Evolutionary conservation across 2,888 invertebrate species (phyloP).

Genomic region (Drosophila imparisetae): DNA sequence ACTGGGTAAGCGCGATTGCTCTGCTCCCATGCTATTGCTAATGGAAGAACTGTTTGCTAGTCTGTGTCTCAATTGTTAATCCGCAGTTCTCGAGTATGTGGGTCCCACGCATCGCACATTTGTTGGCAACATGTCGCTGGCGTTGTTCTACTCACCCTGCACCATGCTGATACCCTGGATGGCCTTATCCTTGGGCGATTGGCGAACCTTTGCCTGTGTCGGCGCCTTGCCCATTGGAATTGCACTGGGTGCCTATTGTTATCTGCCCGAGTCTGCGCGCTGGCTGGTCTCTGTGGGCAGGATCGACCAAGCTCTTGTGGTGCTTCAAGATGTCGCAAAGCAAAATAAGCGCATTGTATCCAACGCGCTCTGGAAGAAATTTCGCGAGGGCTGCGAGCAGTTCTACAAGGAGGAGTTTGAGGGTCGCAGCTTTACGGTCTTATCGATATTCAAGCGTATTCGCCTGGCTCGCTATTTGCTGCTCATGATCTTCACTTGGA

Average conservation of each 20-base stretch:
- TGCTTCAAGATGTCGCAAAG: slow-evolving; percentile 90
- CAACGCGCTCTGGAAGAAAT: slow-evolving; percentile 89
- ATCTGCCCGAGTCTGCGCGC: slow-evolving; percentile 94
- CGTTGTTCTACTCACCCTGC: slow-evolving; percentile 92
- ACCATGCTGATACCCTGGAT: slow-evolving; percentile 93
- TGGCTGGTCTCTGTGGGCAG: slow-evolving; percentile 94
- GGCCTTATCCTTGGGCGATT: slow-evolving; percentile 90
- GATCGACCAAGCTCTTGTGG: slow-evolving; percentile 90
- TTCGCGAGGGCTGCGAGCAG: slow-evolving; percentile 87
- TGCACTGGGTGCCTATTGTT: slow-evolving; percentile 89
- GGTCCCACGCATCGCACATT: slow-evolving; percentile 95
- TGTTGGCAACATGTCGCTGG: slow-evolving; percentile 95
- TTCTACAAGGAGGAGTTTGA: slow-evolving; percentile 89
- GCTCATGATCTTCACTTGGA: slow-evolving; percentile 92
- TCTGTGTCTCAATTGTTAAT: neutral
- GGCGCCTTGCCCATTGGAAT: slow-evolving; percentile 90
- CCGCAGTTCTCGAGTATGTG: slow-evolving; percentile 92
- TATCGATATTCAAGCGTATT: slow-evolving; percentile 91
- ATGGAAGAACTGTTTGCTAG: neutral
- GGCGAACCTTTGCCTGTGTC: slow-evolving; percentile 89
- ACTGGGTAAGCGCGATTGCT: slow-evolving; percentile 87
- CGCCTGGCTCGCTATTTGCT: slow-evolving; percentile 90
- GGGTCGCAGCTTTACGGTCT: slow-evolving; percentile 89
- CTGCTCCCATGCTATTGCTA: neutral
- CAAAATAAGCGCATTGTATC: slow-evolving; percentile 90